Conservation (phyloP, 1,140 invertebrate species). For the Drosophila baimaii region DNA sequence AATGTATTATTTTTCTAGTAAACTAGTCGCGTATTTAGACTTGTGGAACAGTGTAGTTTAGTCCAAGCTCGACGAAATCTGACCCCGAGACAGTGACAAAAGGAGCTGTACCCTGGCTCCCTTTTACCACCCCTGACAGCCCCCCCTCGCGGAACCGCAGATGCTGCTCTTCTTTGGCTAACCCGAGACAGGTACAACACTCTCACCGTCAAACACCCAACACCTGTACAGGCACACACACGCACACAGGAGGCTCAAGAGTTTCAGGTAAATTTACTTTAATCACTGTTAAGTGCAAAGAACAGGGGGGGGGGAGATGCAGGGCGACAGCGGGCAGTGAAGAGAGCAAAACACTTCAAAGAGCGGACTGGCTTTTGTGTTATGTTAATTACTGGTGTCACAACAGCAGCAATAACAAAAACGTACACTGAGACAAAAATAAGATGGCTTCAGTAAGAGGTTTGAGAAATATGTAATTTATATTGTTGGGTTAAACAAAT, state of each 20-base stretch:
- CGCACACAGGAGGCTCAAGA: constrained; percentile 40
- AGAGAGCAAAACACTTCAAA: constrained; percentile 77
- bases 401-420: constrained; percentile 53
- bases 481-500: not conserved
- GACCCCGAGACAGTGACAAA: constrained; percentile 49
- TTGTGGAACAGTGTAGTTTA: constrained; percentile 40
- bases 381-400: constrained; percentile 83
- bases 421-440: constrained; percentile 33
- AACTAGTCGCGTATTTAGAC: no score
- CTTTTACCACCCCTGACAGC: not conserved
- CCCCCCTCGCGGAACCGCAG: constrained; percentile 33
- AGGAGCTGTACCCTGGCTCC: constrained; percentile 6
- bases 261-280: constrained; percentile 81
- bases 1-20: not conserved
- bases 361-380: constrained; percentile 72
- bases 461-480: not conserved
- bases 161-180: constrained; percentile 63
- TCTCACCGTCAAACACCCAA: constrained; percentile 30
- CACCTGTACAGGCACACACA: constrained; percentile 25
- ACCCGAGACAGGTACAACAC: constrained; percentile 66
- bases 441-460: no score
- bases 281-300: constrained; percentile 74
- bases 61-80: constrained; percentile 25
- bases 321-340: constrained; percentile 54
- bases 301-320: constrained; percentile 33